Conservation (phyloP, 2,113 vertebrate species). For the Garra rufa region DNA sequence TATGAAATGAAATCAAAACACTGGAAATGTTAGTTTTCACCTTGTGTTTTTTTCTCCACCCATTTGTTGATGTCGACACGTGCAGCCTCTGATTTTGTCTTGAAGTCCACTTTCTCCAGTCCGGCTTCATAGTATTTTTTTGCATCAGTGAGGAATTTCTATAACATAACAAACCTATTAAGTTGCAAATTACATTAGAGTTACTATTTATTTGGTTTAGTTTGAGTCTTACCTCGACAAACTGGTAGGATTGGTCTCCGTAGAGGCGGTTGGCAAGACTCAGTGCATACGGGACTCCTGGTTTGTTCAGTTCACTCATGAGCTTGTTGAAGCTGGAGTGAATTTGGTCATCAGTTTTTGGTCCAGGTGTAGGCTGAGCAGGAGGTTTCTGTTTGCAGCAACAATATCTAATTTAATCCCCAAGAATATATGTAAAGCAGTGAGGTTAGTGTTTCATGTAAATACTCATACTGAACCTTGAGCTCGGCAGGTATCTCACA, state of each 20-base stretch:
- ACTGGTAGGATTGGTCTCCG: conserved; percentile 84
- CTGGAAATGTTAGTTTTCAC: conserved; percentile 52
- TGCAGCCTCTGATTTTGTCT: conserved; percentile 52
- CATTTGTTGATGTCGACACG: conserved; percentile 76
- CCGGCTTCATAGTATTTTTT: conserved; percentile 71
- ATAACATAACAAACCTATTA: neutral
- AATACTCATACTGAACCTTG: conserved; percentile 1
- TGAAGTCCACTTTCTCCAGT: conserved; percentile 75
- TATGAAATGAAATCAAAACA: no score
- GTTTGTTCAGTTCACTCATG: conserved; percentile 79
- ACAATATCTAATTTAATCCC: no score
- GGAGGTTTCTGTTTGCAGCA: no score
- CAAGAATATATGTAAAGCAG: no score
- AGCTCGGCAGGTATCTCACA: neutral
- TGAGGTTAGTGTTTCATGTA: neutral
- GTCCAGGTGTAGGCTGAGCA: no score
- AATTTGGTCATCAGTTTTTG: conserved; percentile 60
- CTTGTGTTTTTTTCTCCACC: conserved; percentile 77
- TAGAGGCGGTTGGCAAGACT: conserved; percentile 87
- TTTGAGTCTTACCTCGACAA: conserved; percentile 78
- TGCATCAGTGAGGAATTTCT: conserved; percentile 70
- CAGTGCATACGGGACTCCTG: conserved; percentile 74
- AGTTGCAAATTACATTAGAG: neutral
- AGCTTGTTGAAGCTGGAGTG: conserved; percentile 80
- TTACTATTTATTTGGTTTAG: no score